Conservation (phyloP, 2,113 vertebrate species). For the Rhea americana region DNA sequence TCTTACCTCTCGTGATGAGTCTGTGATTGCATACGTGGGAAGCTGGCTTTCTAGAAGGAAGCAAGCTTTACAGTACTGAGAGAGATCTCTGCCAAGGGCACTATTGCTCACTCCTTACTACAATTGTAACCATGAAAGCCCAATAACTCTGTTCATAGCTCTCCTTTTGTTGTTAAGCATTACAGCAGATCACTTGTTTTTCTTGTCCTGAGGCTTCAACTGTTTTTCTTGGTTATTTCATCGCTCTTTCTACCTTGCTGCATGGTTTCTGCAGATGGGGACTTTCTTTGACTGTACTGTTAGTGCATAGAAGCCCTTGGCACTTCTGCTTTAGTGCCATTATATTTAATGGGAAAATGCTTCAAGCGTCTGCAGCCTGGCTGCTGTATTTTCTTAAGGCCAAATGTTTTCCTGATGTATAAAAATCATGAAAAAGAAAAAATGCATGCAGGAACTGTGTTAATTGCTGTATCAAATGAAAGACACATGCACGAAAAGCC, state of each 20-base stretch:
- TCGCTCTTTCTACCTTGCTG: conserved; percentile 52
- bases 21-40: neutral
- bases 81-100: conserved; percentile 18
- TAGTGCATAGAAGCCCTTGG: neutral
- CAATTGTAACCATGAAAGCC: neutral
- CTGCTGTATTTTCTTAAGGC: neutral
- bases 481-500: neutral
- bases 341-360: conserved; percentile 30
- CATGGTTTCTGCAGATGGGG: conserved; percentile 42
- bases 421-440: neutral
- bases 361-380: conserved; percentile 19
- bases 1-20: neutral
- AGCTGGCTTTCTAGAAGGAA: neutral
- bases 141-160: neutral
- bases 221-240: conserved; percentile 48
- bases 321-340: conserved; percentile 7
- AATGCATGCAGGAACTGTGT: neutral
- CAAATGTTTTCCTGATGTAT: neutral
- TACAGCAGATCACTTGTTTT: conserved; percentile 37
- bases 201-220: conserved; percentile 43
- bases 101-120: neutral
- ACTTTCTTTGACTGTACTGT: conserved; percentile 13
- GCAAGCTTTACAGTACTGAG: neutral
- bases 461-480: neutral
- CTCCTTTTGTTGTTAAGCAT: conserved; percentile 35